Percentiles rank a stretch among this genome's conserved stretches.
Evolutionary conservation across 2,888 invertebrate species (phyloP).

Genomic region (Diplazon laetatorius): DNA sequence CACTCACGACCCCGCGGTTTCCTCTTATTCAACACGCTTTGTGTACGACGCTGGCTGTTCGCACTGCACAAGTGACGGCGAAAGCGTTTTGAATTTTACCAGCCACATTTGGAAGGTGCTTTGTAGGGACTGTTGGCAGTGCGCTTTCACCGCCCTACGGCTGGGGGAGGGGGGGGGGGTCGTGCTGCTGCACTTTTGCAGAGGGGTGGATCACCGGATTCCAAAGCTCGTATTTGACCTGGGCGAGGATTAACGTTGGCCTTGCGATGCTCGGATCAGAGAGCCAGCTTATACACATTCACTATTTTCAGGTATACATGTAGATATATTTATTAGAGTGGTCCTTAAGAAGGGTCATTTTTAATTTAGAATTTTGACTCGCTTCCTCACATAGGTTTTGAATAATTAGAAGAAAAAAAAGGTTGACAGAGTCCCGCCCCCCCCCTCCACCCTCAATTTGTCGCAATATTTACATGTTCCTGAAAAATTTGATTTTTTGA

Average conservation of each 20-base stretch:
- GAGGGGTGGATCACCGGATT: neutral
- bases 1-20: conserved; percentile 22
- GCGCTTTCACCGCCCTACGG: neutral
- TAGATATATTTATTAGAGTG: too few species aligned
- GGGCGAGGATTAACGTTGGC: conserved; percentile 18
- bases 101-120: conserved; percentile 22
- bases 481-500: too few species aligned
- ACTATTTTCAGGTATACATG: too few species aligned
- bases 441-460: too few species aligned
- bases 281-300: too few species aligned
- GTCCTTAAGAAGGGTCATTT: too few species aligned
- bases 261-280: conserved; percentile 5
- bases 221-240: conserved; percentile 5
- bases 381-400: too few species aligned
- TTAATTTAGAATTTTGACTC: too few species aligned
- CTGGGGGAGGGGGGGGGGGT: too few species aligned
- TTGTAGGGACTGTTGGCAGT: conserved; percentile 6
- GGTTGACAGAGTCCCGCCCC: too few species aligned
- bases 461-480: too few species aligned
- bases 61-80: conserved; percentile 17
- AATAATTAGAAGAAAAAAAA: too few species aligned
- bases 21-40: conserved; percentile 49
- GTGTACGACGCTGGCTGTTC: conserved; percentile 40
- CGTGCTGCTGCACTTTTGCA: neutral
- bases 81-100: conserved; percentile 55